Evolutionary conservation across 1,140 invertebrate genomes (phyloP).

Genomic region (Microplitis mediator): DNA sequence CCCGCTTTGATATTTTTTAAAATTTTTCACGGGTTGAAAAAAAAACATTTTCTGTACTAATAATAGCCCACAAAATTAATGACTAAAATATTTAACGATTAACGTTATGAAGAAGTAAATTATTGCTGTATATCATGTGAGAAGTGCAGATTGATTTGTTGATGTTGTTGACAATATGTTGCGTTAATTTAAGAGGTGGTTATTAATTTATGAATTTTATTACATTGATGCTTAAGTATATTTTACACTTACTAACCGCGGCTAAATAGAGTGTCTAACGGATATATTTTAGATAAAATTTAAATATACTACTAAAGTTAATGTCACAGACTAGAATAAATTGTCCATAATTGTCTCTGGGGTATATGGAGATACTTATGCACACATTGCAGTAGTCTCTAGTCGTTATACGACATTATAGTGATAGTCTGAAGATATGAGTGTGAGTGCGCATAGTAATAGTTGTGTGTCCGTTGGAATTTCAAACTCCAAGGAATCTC

Average conservation of each 20-base stretch:
- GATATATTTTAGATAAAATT: slow-evolving; percentile 22
- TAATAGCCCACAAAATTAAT: not conserved
- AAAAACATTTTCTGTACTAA: not conserved
- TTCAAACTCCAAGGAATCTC: slow-evolving; percentile 1
- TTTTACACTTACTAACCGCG: not conserved
- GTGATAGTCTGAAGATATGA: not conserved
- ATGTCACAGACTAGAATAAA: slow-evolving; percentile 27
- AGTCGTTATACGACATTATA: too few relatives aligned
- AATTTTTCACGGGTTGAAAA: not conserved
- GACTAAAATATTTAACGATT: too few relatives aligned
- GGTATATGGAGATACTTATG: not conserved
- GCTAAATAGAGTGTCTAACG: not conserved
- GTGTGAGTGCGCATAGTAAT: not conserved
- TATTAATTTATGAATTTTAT: slow-evolving; percentile 21
- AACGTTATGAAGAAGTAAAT: too few relatives aligned
- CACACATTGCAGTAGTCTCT: not conserved
- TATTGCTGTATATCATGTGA: not conserved
- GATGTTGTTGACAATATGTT: not conserved
- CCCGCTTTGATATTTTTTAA: not conserved
- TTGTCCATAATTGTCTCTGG: slow-evolving; percentile 29
- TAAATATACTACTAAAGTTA: slow-evolving; percentile 7
- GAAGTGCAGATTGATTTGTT: not conserved
- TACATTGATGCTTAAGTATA: not conserved
- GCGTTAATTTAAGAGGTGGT: not conserved
- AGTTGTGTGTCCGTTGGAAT: not conserved